Percentiles rank a stretch among this genome's conserved stretches.
Evolutionary conservation across 2,113 vertebrate species (phyloP).

Genomic region (Mellivora capensis): DNA sequence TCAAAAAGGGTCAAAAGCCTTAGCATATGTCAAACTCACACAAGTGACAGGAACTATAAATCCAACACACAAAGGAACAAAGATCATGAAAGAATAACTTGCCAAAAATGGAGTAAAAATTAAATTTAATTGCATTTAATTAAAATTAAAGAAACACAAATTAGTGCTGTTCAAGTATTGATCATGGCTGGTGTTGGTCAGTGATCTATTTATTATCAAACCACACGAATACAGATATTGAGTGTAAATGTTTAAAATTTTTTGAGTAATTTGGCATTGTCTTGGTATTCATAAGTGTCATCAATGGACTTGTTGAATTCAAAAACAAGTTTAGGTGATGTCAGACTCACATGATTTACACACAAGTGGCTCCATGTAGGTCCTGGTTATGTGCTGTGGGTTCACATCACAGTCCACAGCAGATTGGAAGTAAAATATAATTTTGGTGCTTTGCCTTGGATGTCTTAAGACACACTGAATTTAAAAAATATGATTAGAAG

Average conservation of each 20-base stretch:
- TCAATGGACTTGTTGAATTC: neutral
- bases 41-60: neutral
- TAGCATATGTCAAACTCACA: neutral
- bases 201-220: neutral
- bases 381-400: neutral
- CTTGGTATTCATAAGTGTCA: neutral
- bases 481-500: neutral
- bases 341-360: neutral
- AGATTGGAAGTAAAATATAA: neutral
- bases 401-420: neutral
- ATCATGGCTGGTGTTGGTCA: neutral
- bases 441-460: neutral
- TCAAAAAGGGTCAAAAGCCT: neutral
- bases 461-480: neutral
- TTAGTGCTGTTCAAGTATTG: neutral
- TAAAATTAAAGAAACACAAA: neutral
- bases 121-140: neutral
- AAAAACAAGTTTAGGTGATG: neutral
- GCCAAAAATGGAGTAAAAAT: neutral
- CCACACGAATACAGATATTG: neutral
- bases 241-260: neutral
- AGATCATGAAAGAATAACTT: neutral
- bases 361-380: neutral
- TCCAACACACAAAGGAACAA: neutral
- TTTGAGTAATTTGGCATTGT: neutral